Conservation (phyloP, 2,888 invertebrate species). For the Temnothorax ravouxi region DNA sequence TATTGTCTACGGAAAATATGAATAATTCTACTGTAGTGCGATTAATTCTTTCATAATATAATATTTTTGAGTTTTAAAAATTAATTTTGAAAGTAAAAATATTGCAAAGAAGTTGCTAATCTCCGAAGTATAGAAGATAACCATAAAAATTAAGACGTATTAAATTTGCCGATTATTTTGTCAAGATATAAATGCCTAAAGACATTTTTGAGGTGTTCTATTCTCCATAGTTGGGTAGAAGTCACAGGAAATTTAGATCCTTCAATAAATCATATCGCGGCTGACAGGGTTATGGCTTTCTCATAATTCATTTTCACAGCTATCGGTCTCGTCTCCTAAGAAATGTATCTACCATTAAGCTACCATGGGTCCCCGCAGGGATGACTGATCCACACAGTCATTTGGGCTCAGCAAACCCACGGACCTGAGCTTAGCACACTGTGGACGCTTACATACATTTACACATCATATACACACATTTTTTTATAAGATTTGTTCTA, state of each 20-base stretch:
- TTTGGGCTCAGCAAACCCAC: conserved; percentile 6
- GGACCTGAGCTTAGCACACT: neutral
- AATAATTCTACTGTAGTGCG: neutral
- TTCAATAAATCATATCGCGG: conserved; percentile 18
- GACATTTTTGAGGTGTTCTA: neutral
- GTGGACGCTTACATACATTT: conserved; percentile 7
- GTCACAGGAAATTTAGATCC: neutral
- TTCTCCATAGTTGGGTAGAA: neutral
- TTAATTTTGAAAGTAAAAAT: neutral
- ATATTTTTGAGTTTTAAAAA: neutral
- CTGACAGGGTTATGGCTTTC: conserved; percentile 22
- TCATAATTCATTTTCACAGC: conserved; percentile 49
- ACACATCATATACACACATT: neutral
- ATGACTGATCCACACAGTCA: conserved; percentile 4
- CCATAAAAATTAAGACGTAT: neutral
- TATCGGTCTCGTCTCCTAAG: conserved; percentile 23
- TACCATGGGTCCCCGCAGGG: conserved; percentile 1
- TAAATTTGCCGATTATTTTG: neutral
- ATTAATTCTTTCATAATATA: neutral
- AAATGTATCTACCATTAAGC: conserved; percentile 12
- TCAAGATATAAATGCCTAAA: neutral
- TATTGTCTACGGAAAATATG: neutral
- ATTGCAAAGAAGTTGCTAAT: neutral
- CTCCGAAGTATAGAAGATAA: neutral
- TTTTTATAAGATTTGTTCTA: neutral